These are phyloP conservation scores for Tinea semifulvella DNA, from an alignment of 2,888 invertebrate genomes.

Conservation along the genomic window DNA sequence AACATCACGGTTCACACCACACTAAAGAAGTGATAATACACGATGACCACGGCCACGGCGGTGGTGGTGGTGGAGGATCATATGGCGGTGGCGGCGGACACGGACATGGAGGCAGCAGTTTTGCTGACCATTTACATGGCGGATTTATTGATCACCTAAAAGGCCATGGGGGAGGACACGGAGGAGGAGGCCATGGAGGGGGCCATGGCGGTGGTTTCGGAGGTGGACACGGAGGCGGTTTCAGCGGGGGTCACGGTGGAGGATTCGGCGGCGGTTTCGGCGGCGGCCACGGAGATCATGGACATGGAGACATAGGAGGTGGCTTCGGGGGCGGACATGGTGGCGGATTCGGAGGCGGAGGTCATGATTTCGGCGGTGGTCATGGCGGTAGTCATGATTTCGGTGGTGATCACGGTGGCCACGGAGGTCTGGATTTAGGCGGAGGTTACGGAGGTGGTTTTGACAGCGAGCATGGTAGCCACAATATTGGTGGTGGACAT, in stretches of 20 bases:
- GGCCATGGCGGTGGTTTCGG: conserved; percentile 22
- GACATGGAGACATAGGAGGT: conserved; percentile 20
- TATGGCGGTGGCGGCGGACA: conserved; percentile 26
- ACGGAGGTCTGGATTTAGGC: conserved; percentile 21
- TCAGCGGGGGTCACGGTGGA: conserved; percentile 27
- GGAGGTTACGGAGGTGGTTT: conserved; percentile 23
- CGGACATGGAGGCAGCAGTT: conserved; percentile 21
- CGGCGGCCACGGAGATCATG: conserved; percentile 23
- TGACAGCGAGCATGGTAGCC: conserved; percentile 23
- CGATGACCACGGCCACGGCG: conserved; percentile 36
- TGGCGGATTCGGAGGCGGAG: conserved; percentile 28
- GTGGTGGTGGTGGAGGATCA: conserved; percentile 20
- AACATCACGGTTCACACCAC: conserved; percentile 54
- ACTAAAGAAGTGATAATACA: conserved; percentile 44
- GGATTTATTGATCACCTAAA: conserved; percentile 19
- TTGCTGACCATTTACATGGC: conserved; percentile 20
- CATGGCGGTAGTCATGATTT: conserved; percentile 22
- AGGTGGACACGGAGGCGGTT: conserved; percentile 17
- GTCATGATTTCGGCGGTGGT: conserved; percentile 24
- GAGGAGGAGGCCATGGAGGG: conserved; percentile 22
- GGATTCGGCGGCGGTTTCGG: conserved; percentile 24
- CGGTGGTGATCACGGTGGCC: conserved; percentile 23
- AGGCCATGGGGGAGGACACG: conserved; percentile 23
- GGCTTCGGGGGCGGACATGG: conserved; percentile 25
- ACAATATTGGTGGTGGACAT: conserved; percentile 25